Percentiles rank a stretch among this genome's conserved stretches.
phyloP scores from a whole-genome alignment of 1,140 invertebrate species.

The Solenopsis fugax region DNA sequence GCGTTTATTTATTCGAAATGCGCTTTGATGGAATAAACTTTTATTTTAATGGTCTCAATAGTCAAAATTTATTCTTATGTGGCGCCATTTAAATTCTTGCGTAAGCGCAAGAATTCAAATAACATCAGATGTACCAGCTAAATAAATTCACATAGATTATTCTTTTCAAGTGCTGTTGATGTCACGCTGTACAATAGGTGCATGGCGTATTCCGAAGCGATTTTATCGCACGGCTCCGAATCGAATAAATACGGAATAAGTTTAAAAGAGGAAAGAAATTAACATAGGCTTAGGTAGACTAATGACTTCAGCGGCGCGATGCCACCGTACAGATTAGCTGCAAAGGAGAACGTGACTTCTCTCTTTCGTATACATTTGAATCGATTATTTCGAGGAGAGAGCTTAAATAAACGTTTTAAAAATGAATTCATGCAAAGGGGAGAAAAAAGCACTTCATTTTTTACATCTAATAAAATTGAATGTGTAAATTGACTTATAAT shows the following conservation, averaged over 20 bases:
- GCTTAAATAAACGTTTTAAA: background rate
- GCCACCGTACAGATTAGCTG: conserved; percentile 6
- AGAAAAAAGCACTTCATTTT: background rate
- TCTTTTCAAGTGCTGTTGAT: conserved; percentile 1
- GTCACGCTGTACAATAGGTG: conserved; percentile 1
- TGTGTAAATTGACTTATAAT: conserved; percentile 1
- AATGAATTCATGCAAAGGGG: background rate
- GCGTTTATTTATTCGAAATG: conserved; percentile 28
- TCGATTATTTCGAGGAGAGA: conserved; percentile 18
- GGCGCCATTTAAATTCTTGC: background rate
- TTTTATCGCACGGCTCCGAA: conserved; percentile 18
- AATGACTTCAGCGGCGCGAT: conserved; percentile 18
- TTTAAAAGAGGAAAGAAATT: conserved; percentile 26
- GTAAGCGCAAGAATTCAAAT: background rate
- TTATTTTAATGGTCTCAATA: background rate
- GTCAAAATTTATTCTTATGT: background rate
- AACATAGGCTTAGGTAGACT: conserved; percentile 45
- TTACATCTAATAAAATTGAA: background rate
- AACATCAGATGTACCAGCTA: too few species aligned
- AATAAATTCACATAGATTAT: background rate
- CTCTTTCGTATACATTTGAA: conserved; percentile 32
- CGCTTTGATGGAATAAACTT: background rate
- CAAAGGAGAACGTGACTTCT: conserved; percentile 1
- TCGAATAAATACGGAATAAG: conserved; percentile 10
- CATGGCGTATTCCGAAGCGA: background rate